phyloP scores from a whole-genome alignment of 2,888 invertebrate genomes.

The Aricia artaxerxes region DNA sequence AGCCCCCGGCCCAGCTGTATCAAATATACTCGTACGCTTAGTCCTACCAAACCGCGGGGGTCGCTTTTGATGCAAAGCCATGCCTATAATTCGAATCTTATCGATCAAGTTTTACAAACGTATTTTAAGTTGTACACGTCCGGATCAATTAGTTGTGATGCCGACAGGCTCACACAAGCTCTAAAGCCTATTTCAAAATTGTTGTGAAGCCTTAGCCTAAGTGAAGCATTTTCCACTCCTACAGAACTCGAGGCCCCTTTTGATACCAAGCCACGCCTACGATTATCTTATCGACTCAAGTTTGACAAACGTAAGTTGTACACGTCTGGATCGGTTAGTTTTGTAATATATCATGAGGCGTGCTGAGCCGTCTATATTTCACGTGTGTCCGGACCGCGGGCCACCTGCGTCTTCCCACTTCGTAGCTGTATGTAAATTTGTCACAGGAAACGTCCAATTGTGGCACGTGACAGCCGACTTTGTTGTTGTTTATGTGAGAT shows the following conservation, averaged over 20 bases:
- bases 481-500: constrained; percentile 45
- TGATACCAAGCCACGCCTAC: background rate
- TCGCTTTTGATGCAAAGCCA: background rate
- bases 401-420: constrained; percentile 39
- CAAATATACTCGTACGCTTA: too few species aligned
- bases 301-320: background rate
- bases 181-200: background rate
- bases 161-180: background rate
- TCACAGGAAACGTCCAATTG: constrained; percentile 56
- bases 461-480: constrained; percentile 59
- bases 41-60: background rate
- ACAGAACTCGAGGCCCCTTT: background rate
- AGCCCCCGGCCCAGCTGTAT: too few species aligned
- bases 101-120: background rate
- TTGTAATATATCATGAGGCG: constrained; percentile 63
- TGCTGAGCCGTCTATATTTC: constrained; percentile 62
- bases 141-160: constrained; percentile 43
- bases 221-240: background rate
- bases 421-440: constrained; percentile 55
- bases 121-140: constrained; percentile 11
- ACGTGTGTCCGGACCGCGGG: constrained; percentile 50
- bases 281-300: background rate
- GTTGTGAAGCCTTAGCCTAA: background rate
- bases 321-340: constrained; percentile 40
- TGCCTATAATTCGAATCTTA: background rate